Conservation (phyloP, 2,797 vertebrate genomes). For the Molothrus aeneus region DNA sequence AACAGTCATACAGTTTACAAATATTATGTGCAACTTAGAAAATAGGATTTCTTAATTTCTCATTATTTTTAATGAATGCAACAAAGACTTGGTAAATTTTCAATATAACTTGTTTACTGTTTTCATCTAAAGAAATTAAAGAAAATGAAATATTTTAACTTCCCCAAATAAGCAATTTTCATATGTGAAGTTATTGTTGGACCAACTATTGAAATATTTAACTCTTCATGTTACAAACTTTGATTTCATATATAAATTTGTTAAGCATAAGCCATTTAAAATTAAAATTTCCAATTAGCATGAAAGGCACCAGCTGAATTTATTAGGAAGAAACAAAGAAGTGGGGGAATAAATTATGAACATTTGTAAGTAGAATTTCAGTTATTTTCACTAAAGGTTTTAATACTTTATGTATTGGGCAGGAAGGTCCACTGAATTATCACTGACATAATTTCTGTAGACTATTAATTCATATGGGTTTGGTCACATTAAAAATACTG, state of each 20-base stretch:
- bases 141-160: background rate
- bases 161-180: background rate
- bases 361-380: background rate
- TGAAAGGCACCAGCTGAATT: background rate
- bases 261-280: background rate
- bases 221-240: background rate
- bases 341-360: rapidly evolving
- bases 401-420: background rate
- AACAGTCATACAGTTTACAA: background rate
- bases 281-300: background rate
- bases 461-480: background rate
- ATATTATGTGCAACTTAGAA: background rate
- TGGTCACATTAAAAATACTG: background rate
- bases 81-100: background rate
- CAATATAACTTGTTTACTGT: background rate
- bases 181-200: background rate
- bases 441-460: background rate
- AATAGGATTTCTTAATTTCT: background rate
- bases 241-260: background rate
- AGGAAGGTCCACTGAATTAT: background rate
- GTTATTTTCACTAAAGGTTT: background rate
- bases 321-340: background rate
- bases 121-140: background rate
- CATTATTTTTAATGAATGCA: background rate
- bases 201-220: background rate